A percentile compares a stretch with the other conserved stretches of the same genome.
Evolutionary conservation across 2,888 invertebrate species (phyloP).

Genomic region (Cheiracanthium punctorium): DNA sequence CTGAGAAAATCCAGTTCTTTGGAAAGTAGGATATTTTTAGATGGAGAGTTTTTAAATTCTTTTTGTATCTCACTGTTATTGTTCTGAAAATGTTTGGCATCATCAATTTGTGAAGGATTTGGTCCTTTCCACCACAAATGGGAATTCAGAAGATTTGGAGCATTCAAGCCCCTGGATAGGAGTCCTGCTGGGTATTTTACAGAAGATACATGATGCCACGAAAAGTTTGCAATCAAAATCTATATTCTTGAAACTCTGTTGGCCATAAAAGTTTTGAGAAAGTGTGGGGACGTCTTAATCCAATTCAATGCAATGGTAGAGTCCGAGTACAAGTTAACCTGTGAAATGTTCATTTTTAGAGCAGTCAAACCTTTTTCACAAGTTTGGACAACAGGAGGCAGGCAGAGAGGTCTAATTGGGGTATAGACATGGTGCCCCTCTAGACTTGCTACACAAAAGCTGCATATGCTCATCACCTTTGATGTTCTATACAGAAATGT

Average conservation of each 20-base stretch:
- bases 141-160: slow-evolving; percentile 28
- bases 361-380: not conserved
- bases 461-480: not conserved
- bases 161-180: slow-evolving; percentile 71
- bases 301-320: not conserved
- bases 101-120: not conserved
- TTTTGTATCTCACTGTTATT: not conserved
- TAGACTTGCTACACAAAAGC: not conserved
- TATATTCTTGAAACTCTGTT: slow-evolving; percentile 72
- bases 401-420: slow-evolving; percentile 28
- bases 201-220: slow-evolving; percentile 73
- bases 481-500: not conserved
- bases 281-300: not conserved
- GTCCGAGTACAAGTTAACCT: not conserved
- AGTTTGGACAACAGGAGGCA: slow-evolving; percentile 21
- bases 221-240: slow-evolving; percentile 39
- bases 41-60: not conserved
- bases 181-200: slow-evolving; percentile 74
- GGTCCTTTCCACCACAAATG: not conserved
- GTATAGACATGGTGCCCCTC: slow-evolving; percentile 2
- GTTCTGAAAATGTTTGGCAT: not conserved
- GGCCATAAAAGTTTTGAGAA: slow-evolving; percentile 72
- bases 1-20: not conserved
- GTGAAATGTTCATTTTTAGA: not conserved
- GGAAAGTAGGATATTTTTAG: not conserved